Evolutionary conservation across 2,113 vertebrate species (phyloP).

Genomic region (Myrmecobius fasciatus): DNA sequence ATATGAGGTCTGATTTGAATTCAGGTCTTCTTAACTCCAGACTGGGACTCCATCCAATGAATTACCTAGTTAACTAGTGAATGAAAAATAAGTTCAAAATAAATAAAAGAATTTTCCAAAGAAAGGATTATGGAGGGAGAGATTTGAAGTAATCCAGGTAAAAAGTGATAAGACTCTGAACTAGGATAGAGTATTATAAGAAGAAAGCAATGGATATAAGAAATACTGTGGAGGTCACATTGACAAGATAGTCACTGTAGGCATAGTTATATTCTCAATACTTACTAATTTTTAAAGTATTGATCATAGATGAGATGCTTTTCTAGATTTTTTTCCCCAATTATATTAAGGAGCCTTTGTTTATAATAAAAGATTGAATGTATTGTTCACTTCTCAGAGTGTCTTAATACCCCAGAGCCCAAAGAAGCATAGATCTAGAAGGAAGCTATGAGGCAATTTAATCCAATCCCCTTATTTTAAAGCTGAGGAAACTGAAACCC

Average conservation of each 20-base stretch:
- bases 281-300: background rate
- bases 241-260: no score
- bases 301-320: background rate
- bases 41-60: background rate
- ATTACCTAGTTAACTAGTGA: background rate
- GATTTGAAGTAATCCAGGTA: background rate
- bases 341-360: background rate
- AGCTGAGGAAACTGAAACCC: background rate
- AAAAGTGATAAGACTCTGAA: background rate
- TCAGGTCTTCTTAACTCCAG: background rate
- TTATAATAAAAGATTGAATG: background rate
- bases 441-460: background rate
- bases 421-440: background rate
- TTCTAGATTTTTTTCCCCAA: background rate
- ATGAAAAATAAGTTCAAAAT: background rate
- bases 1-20: background rate
- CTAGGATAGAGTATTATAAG: background rate
- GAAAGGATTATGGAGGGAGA: background rate
- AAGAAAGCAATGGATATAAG: background rate
- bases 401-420: background rate
- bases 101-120: background rate
- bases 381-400: background rate
- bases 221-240: background rate
- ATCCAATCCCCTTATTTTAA: background rate
- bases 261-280: no score